These are phyloP conservation scores for Avahi laniger DNA, from an alignment of 2,797 vertebrate genomes.

Conservation along the genomic window DNA sequence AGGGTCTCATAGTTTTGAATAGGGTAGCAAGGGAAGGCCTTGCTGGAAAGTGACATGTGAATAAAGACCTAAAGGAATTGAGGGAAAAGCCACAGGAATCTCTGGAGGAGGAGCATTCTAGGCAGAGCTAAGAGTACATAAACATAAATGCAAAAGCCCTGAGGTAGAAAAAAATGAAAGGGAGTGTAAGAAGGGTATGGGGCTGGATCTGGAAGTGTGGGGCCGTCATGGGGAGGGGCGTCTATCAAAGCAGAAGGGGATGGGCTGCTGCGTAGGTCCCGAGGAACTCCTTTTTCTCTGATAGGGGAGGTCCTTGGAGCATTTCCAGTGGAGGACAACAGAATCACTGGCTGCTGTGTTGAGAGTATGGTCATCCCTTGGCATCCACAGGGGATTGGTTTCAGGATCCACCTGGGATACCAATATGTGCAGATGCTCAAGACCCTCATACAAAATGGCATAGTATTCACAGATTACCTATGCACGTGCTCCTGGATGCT, in stretches of 20 bases:
- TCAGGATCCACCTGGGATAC: not conserved
- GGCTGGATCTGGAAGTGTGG: not conserved
- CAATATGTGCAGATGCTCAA: not conserved
- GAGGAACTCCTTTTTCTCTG: not conserved
- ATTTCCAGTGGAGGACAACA: not conserved
- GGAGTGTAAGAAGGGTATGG: not conserved
- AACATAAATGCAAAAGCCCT: not conserved
- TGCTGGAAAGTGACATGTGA: not conserved
- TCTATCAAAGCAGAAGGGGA: no score
- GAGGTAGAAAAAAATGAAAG: not conserved
- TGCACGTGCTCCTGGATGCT: not conserved
- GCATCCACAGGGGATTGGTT: no score
- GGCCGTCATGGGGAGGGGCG: not conserved
- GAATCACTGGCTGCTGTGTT: not conserved
- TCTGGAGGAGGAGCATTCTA: not conserved
- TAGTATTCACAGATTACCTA: not conserved
- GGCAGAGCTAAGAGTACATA: not conserved
- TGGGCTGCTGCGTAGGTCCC: rapidly evolving
- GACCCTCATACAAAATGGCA: not conserved
- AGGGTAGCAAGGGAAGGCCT: not conserved
- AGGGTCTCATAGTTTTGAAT: not conserved
- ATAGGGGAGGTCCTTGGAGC: not conserved
- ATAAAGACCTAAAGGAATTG: not conserved
- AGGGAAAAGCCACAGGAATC: not conserved
- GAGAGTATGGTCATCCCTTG: not conserved